Evolutionary conservation across 2,888 invertebrate genomes (phyloP), one percentile per base, ranked within the genome.

Genomic region (Megalurothrips usitatus): DNA sequence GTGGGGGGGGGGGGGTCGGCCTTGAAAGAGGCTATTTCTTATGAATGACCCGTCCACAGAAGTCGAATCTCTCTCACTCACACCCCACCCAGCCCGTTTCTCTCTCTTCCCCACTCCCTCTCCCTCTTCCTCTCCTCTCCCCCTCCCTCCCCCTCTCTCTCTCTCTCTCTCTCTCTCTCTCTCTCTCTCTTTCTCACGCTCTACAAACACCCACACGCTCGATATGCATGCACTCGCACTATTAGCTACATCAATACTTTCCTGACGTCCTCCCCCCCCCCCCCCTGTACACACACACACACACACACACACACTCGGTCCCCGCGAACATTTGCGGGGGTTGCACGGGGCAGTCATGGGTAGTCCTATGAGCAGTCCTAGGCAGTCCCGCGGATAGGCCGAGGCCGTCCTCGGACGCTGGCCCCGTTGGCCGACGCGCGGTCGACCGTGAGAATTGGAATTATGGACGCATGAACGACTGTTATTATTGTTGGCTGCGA

Each of bases 401-500:
- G n/a, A n/a, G 34, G 34, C 34, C 6, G 34, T 43, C 34, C 34
- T 4, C 34, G 2, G 34, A 2, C 34, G 34, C 34, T 6, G 34
- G 34, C 34, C 34, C 34, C 34, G 34, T 6, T 6, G 34, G 34
- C 34, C 34, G 34, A 2, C 34, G 34, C 34, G 34, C 58, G 58
- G 58, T 58, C 58, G 58, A 14, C 58, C 58, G 58, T 17, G 58
- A 58, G 58, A 58, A 58, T 58, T 58, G 11, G 17, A 58, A 58
- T 58, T 58, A 58, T 58, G n/a, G 58, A 58, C 58, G 58, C 58
- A 58, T 58, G 58, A 58, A 58, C 14, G 58, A 58, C n/a, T 58
- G 17, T 58, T 58, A 58, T 58, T 58, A n/a, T 17, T n/a, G 58
- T 43, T 43, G 34, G 34, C 34, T 2, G 6, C 34, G 34, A 43